Percentiles rank a stretch among this genome's conserved stretches.
Conservation (phyloP, 2,797 vertebrate genomes). For the Sebastes steindachneri region DNA sequence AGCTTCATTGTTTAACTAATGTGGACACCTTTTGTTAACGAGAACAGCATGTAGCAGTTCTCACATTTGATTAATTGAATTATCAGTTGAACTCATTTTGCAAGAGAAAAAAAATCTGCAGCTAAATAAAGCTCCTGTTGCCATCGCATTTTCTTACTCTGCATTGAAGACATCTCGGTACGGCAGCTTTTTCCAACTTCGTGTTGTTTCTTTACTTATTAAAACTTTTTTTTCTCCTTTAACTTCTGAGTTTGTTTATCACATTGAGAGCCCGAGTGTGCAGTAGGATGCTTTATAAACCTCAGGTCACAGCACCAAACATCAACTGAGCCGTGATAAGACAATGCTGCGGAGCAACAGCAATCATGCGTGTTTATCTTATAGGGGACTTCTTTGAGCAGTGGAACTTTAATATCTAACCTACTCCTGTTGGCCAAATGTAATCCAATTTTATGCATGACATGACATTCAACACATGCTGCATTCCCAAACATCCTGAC, state of each 20-base stretch:
- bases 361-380: constrained; percentile 32
- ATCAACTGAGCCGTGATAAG: constrained; percentile 30
- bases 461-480: constrained; percentile 64
- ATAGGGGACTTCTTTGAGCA: neutral
- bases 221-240: constrained; percentile 3
- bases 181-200: neutral
- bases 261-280: neutral
- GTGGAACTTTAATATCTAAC: constrained; percentile 33
- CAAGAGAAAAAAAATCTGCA: neutral
- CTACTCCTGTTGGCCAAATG: constrained; percentile 44
- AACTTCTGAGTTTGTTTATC: constrained; percentile 37
- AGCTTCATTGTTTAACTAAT: neutral
- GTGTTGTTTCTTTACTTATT: constrained; percentile 6
- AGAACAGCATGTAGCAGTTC: neutral
- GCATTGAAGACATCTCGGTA: constrained; percentile 2
- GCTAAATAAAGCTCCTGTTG: neutral
- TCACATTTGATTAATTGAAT: neutral
- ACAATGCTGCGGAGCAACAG: constrained; percentile 16
- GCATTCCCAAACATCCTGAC: constrained; percentile 54
- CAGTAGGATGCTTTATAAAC: constrained; percentile 10
- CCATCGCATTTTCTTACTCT: neutral
- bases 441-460: constrained; percentile 60
- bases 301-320: constrained; percentile 14
- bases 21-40: neutral
- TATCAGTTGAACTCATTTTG: neutral